phyloP scores from a whole-genome alignment of 2,797 vertebrate species.

The Anas bernieri region DNA sequence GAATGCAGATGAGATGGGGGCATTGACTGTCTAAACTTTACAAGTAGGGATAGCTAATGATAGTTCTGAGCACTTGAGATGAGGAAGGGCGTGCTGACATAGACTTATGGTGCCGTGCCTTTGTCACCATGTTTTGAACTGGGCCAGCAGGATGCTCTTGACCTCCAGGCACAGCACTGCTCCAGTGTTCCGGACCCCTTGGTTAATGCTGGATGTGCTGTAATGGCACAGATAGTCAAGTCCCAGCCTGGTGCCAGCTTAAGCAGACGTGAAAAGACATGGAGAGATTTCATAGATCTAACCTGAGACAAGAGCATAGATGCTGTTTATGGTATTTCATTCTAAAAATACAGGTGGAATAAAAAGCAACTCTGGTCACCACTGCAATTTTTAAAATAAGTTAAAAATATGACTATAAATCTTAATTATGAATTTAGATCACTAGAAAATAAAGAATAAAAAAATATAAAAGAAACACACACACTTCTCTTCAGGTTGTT shows the following conservation, averaged over 20 bases:
- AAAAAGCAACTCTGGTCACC: neutral
- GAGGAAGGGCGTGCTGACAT: neutral
- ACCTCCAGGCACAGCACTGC: neutral
- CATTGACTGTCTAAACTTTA: neutral
- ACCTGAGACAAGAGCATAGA: neutral
- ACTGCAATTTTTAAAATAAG: neutral
- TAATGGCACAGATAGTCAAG: neutral
- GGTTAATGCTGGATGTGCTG: neutral
- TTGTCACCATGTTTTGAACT: neutral
- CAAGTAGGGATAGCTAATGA: neutral
- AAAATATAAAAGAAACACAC: neutral
- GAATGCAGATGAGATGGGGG: neutral
- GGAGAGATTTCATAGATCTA: neutral
- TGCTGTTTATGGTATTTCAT: neutral
- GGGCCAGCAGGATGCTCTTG: rapidly evolving
- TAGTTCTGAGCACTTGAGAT: neutral
- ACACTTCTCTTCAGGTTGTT: no score
- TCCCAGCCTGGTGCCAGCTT: neutral
- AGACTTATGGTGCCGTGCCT: neutral
- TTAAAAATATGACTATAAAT: neutral
- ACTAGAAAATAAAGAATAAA: neutral
- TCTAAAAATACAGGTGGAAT: neutral
- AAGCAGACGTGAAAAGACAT: neutral
- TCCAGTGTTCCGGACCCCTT: neutral
- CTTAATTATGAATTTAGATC: neutral